Percentiles rank a stretch among this genome's conserved stretches.
Evolutionary conservation across 2,113 vertebrate genomes (phyloP).

Genomic region (Mustelus asterias): DNA sequence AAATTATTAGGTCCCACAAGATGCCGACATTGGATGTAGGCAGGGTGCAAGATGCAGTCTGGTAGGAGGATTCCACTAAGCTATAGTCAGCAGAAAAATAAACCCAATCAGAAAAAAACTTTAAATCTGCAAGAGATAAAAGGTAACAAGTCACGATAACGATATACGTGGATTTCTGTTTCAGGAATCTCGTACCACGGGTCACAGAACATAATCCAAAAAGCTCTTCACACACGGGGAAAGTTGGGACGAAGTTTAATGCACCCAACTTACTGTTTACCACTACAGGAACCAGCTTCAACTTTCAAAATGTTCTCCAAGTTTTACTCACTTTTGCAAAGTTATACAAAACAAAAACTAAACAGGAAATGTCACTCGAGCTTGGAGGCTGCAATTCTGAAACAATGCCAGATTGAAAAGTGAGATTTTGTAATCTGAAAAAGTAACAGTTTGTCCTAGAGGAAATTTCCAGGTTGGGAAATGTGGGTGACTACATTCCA

Average conservation of each 20-base stretch:
- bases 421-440: too few relatives aligned
- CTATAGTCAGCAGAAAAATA: background rate
- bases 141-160: background rate
- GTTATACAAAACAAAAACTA: too few relatives aligned
- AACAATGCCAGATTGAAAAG: too few relatives aligned
- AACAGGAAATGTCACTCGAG: background rate
- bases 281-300: background rate
- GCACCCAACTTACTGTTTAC: background rate
- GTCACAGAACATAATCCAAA: too few relatives aligned
- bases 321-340: too few relatives aligned
- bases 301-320: background rate
- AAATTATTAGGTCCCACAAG: background rate
- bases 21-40: background rate
- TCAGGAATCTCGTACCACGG: too few relatives aligned
- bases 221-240: too few relatives aligned
- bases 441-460: background rate
- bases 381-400: background rate
- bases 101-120: background rate
- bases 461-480: background rate
- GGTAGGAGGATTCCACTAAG: background rate
- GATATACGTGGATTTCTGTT: background rate
- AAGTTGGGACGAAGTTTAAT: too few relatives aligned
- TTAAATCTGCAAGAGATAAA: background rate
- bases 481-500: background rate
- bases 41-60: background rate